Evolutionary conservation across 2,888 invertebrate genomes (phyloP).

Genomic region (Clusia tigrina): DNA sequence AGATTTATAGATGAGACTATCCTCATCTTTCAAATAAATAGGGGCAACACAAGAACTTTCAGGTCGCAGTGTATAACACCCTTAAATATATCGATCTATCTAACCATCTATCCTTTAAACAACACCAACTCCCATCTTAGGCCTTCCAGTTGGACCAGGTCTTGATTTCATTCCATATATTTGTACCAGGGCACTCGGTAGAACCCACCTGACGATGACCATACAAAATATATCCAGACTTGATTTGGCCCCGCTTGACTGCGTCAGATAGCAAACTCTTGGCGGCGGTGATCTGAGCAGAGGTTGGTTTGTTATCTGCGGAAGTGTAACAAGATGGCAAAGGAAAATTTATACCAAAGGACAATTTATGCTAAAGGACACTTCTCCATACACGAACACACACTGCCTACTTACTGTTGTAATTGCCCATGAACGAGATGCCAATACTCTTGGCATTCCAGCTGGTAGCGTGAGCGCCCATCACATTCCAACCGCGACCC

Average conservation of each 20-base stretch:
- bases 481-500: conserved; percentile 47
- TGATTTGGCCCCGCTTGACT: conserved; percentile 67
- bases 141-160: conserved; percentile 68
- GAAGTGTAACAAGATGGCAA: no score
- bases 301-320: conserved; percentile 35
- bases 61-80: no score
- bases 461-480: conserved; percentile 45
- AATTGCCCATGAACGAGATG: conserved; percentile 47
- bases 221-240: conserved; percentile 68
- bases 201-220: conserved; percentile 70
- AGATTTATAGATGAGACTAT: no score
- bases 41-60: no score
- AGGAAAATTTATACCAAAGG: no score
- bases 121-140: no score
- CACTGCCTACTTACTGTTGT: conserved; percentile 32
- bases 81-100: no score
- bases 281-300: conserved; percentile 55
- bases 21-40: no score
- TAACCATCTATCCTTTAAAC: no score
- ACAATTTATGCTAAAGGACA: no score
- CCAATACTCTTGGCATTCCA: conserved; percentile 48
- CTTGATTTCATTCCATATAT: conserved; percentile 68
- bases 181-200: conserved; percentile 73
- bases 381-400: no score
- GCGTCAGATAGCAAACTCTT: conserved; percentile 69